Evolutionary conservation across 2,888 invertebrate species (phyloP).

Genomic region (Phalera bucephala): DNA sequence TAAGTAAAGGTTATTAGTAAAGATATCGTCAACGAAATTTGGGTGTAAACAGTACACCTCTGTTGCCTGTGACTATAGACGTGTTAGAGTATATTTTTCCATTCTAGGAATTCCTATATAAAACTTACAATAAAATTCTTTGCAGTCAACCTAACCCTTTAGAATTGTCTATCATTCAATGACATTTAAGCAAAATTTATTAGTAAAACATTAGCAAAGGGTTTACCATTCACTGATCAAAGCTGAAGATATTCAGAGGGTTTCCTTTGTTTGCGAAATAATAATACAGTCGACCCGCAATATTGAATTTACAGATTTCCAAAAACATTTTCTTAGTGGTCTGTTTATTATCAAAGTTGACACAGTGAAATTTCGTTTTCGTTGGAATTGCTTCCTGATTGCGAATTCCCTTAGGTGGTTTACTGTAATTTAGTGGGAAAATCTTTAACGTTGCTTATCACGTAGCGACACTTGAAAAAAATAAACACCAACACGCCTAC

Average conservation of each 20-base stretch:
- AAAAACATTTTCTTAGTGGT: slow-evolving; percentile 30
- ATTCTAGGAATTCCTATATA: too few relatives aligned
- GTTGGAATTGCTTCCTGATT: slow-evolving; percentile 7
- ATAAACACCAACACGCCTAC: too few relatives aligned
- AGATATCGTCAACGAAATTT: too few relatives aligned
- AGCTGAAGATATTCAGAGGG: slow-evolving; percentile 25
- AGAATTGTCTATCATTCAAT: slow-evolving; percentile 5
- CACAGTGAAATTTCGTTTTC: slow-evolving; percentile 13
- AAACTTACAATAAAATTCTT: too few relatives aligned
- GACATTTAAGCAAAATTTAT: slow-evolving; percentile 28
- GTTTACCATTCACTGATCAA: slow-evolving; percentile 34
- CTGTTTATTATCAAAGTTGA: slow-evolving; percentile 22
- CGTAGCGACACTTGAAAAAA: not conserved
- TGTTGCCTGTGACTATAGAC: too few relatives aligned
- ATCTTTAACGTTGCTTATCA: not conserved
- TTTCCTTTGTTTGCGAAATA: slow-evolving; percentile 36
- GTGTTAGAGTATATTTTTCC: too few relatives aligned
- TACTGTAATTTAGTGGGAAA: slow-evolving; percentile 3
- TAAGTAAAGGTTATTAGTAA: too few relatives aligned
- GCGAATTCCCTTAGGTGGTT: too few relatives aligned
- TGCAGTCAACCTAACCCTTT: too few relatives aligned
- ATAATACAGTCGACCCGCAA: slow-evolving; percentile 28
- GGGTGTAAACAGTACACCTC: too few relatives aligned
- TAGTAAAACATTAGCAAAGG: slow-evolving; percentile 33
- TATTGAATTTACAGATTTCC: slow-evolving; percentile 32